Base-by-base conservation (phyloP, 2,797 vertebrate genomes). In the Amniataba percoides region DNA sequence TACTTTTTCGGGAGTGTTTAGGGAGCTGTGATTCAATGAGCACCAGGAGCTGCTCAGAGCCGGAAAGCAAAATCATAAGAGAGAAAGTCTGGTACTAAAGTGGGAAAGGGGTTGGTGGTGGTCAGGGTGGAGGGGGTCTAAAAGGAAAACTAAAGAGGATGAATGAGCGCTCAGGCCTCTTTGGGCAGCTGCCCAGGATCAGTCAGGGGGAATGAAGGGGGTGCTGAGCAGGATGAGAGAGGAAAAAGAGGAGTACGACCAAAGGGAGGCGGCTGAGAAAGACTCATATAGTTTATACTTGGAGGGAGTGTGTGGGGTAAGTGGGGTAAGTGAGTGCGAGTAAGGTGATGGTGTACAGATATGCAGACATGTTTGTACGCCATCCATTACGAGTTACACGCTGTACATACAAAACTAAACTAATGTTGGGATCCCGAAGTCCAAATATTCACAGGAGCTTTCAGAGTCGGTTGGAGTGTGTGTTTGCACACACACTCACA, bases 151-250 rank as follows among this genome's bases (percentile, higher is more conserved):
- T 88, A 88, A 87, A 84, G 76, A 92, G 92, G 89, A 93, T 67
- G 87, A 93, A 94, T 89, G 90, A 92, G 82, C 6, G 27, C 56
- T 89, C 45, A 15, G 87, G 69, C 58, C 76, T 79, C 63, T 80
- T 67, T 96, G 94, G 95, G 94, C 70, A 58, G 64, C 70, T 76
- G 94, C 94, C 95, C 90, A 81, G 88, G 31, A 77, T 81, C 86
- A 81, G 89, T 84, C 66, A 90, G 91, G 91, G 75, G 78, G 71
- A 49, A 1, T 36, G 72, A 52, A 7, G 40, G 72, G 56, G 56
- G 43, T 23, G 59, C 16, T 21, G 72, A 66, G 36, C 45, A 14
- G 60, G 57, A 77, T 39, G 21, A 73, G 70, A 65, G 6, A 48
- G 65, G 81, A 82, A 59, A 88, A 88, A 84, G 80, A 93, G 90